Base-by-base conservation (phyloP, 2,888 invertebrate species). In the Crematogaster levior region DNA sequence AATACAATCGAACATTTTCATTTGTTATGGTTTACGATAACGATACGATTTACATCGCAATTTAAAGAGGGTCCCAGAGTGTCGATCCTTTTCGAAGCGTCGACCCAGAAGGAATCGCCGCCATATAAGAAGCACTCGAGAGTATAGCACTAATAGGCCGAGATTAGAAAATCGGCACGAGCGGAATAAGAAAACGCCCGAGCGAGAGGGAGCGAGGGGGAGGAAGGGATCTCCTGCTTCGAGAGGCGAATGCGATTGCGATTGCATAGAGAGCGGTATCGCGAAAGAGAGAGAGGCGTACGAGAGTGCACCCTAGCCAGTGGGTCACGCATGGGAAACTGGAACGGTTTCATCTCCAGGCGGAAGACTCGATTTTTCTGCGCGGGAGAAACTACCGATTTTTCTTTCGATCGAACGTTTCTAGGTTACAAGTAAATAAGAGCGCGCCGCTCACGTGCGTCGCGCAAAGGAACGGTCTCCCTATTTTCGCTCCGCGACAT, bases 361-460 rank as follows among this genome's bases (percentile, higher is more conserved):
- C 84, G 84, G 85, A 87, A 87, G 83, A 84, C 88, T 85, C 85
- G 90, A 88, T 91, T 90, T 90, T 91, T 90, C 91, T 83, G 65
- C 82, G 80, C 73, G 63, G 90, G 87, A 85, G 88, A 89, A 89
- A 88, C 84, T 86, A 83, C 81, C 86, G 86, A 89, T 89, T 89
- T 89, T 89, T 89, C 89, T 89, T 89, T 89, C 90, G 85, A 89
- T 88, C 81, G 85, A 15, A 10, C 46, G 80, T 89, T 89, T 89
- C 89, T 89, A 83, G 89, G 90, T 86, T 84, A 86, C 65, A 77
- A 40, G 61, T 79, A 70, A 79, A 79, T 79, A 79, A 79, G 77
- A 79, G 21, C 77, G 75, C 43, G 30, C 53, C 21, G 15, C 21
- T 46, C 46, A 40, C 73, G 15, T 34, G 40, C 74, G 24, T 37